Evolutionary conservation across 2,888 invertebrate genomes (phyloP), one percentile per base, ranked within the genome.

Genomic region (Eristalis intricaria): DNA sequence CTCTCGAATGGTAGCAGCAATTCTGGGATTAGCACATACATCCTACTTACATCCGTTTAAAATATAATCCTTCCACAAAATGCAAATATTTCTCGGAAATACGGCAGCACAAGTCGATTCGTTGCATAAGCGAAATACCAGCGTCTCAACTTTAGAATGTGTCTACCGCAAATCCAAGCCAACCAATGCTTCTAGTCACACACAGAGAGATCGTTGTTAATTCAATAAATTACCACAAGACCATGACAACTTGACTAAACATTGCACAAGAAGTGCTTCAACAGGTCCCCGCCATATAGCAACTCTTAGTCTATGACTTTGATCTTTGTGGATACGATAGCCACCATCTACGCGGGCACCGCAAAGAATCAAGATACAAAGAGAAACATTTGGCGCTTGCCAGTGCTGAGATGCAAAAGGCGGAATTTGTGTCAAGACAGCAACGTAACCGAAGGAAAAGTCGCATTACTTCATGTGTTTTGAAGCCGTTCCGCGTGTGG

Each of bases 261-360:
- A 69, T 84, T 84, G 69, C 74, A 74, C 79, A 84, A 84, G 73
- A 84, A 84, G 60, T 84, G 84, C 64, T 69, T 69, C 60, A 79
- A 38, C 63, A 79, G 23, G 69, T 79, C 26, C 40, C 22, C 40
- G 66, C 40, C 40, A 76, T 76, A 61, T 58, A 60, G 56, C 61
- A 68, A 60, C 68, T 68, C 1, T 15, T 76, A 69, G 74, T 84
- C 79, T 79, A 74, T 84, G 84, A 84, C 84, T 84, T 84, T 84
- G 84, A 84, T 84, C 84, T 84, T 84, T 84, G 84, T 73, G 43
- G 84, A 79, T 69, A 84, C 66, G 50, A 19, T 73, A 79, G 58
- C 29, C 22, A 22, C 29, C 43, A 40, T 76, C 71, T 60, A 26
- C 26, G 26, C 26, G 35, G 19, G 19, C 32, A 38, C 61, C 8